A percentile compares a stretch with the other conserved stretches of the same genome.
phyloP scores from a whole-genome alignment of 2,888 invertebrate species.

The Congeria kusceri region DNA sequence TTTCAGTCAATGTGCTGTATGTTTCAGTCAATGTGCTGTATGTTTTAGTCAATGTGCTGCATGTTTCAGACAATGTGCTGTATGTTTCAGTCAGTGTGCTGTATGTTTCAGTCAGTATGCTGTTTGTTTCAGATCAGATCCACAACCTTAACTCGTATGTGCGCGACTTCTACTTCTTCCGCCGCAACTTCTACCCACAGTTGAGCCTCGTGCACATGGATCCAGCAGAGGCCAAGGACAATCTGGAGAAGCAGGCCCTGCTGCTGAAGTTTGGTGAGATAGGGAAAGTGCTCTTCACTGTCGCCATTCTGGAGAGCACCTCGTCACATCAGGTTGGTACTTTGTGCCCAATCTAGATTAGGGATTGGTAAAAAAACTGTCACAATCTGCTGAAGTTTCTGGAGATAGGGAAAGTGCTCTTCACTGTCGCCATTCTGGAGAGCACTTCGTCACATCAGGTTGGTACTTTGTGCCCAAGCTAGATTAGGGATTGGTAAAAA shows the following conservation, averaged over 20 bases:
- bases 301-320: constrained; percentile 81
- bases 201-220: constrained; percentile 97
- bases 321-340: constrained; percentile 79
- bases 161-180: constrained; percentile 97
- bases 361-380: no score
- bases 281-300: constrained; percentile 90
- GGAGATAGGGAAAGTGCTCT: constrained; percentile 71
- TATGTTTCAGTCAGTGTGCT: no score
- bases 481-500: no score
- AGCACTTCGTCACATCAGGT: constrained; percentile 82
- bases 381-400: no score
- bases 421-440: constrained; percentile 84
- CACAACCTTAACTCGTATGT: constrained; percentile 98
- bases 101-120: no score
- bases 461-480: no score
- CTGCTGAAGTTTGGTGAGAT: constrained; percentile 98
- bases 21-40: no score
- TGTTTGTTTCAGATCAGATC: constrained; percentile 92
- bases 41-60: no score
- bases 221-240: constrained; percentile 95
- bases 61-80: no score
- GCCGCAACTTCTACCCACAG: constrained; percentile 98
- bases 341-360: no score
- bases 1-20: no score
- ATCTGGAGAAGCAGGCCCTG: constrained; percentile 90